These are phyloP conservation scores for Sminthopsis crassicaudata DNA, from an alignment of 2,113 vertebrate genomes.

Conservation along the genomic window DNA sequence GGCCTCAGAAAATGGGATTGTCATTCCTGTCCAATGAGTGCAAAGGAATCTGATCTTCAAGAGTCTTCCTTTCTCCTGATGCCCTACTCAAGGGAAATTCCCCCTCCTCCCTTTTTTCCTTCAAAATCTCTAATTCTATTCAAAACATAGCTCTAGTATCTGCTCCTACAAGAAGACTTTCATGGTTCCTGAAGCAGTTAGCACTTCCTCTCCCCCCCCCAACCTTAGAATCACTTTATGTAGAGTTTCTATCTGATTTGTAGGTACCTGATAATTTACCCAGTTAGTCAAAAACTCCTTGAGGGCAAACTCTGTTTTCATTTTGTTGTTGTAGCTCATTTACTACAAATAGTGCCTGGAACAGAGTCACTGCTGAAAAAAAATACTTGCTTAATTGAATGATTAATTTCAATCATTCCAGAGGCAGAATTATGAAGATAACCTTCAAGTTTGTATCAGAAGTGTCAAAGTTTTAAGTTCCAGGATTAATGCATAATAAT, in stretches of 20 bases:
- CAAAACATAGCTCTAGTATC: not conserved
- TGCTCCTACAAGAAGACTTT: not conserved
- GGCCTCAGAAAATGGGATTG: not conserved
- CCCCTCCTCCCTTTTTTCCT: not conserved
- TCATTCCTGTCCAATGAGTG: not conserved
- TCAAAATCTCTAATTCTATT: not conserved
- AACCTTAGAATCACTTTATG: not conserved
- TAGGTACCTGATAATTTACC: not conserved
- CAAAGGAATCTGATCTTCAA: not conserved
- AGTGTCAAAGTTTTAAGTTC: not conserved
- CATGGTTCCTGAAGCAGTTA: not conserved
- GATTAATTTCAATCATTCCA: not conserved
- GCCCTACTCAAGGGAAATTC: not conserved
- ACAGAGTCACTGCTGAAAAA: not conserved
- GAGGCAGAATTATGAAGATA: not conserved
- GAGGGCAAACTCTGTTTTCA: not conserved
- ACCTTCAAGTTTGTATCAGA: not conserved
- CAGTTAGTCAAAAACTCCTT: not conserved
- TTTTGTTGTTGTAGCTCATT: no score
- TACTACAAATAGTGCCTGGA: no score
- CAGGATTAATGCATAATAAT: not conserved
- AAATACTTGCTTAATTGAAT: not conserved
- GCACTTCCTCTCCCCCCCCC: not conserved
- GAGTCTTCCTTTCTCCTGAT: not conserved
- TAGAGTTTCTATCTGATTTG: not conserved